Evolutionary conservation across 2,797 vertebrate species (phyloP).

Genomic region (Thamnophis elegans): DNA sequence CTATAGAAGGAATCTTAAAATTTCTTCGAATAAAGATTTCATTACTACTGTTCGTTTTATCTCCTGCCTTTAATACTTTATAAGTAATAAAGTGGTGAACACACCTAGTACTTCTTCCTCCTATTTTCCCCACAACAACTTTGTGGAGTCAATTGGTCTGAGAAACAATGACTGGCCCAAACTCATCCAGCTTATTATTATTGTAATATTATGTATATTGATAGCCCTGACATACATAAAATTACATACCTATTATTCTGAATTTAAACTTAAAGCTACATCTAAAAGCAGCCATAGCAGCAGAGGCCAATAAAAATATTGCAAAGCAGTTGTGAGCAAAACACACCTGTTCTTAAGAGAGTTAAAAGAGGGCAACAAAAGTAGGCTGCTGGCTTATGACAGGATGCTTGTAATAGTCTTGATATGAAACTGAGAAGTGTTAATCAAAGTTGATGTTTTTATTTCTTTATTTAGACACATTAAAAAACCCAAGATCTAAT

Average conservation of each 20-base stretch:
- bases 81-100: too few relatives aligned
- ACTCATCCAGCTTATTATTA: not conserved
- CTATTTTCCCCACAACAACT: not conserved
- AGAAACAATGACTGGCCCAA: not conserved
- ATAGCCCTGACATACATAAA: not conserved
- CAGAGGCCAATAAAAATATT: not conserved
- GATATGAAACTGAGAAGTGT: not conserved
- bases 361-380: not conserved
- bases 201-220: not conserved
- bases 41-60: not conserved
- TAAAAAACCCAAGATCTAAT: not conserved
- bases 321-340: not conserved
- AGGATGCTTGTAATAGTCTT: not conserved
- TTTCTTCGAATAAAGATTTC: not conserved
- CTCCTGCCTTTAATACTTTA: too few relatives aligned
- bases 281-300: not conserved
- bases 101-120: not conserved
- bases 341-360: not conserved
- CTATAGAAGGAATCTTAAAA: not conserved
- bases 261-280: not conserved
- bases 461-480: not conserved
- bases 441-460: not conserved
- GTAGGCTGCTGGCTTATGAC: not conserved
- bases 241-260: not conserved
- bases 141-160: not conserved